Conservation (phyloP, 1,140 invertebrate genomes). For the Ceratosolen fusciceps region DNA sequence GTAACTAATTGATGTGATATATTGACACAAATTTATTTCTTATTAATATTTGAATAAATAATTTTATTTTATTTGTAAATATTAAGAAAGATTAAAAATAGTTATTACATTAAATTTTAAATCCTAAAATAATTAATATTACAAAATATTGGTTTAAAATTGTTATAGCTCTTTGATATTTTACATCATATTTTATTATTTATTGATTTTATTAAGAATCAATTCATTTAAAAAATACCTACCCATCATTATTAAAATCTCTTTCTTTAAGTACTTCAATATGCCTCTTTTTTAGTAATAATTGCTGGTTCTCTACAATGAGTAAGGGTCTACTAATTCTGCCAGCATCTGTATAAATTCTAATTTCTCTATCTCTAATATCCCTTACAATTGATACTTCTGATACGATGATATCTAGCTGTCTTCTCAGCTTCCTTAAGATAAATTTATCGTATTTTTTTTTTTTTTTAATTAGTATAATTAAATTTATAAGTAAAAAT, state of each 20-base stretch:
- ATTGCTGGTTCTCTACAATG: conserved; percentile 55
- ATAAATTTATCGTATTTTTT: background rate
- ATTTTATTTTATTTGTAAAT: no score
- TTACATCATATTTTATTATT: no score
- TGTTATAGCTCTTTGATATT: no score
- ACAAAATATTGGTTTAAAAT: no score
- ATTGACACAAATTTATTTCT: no score
- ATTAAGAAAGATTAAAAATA: no score
- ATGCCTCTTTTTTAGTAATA: conserved; percentile 53
- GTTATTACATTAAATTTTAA: no score
- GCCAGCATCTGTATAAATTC: conserved; percentile 59
- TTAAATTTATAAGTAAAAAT: background rate
- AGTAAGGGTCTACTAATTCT: conserved; percentile 58
- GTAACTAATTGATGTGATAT: no score
- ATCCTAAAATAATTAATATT: no score
- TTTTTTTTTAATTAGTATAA: no score
- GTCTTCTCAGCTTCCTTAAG: conserved; percentile 55
- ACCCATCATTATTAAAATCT: conserved; percentile 54
- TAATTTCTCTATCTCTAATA: conserved; percentile 57
- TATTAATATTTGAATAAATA: no score
- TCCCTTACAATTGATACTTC: conserved; percentile 59
- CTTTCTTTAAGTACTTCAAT: conserved; percentile 54
- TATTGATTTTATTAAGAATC: no score
- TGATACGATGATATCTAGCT: conserved; percentile 59
- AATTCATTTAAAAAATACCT: background rate